These are phyloP conservation scores for Protobothrops flavoviridis DNA, from an alignment of 2,113 vertebrate genomes.

Conservation along the genomic window DNA sequence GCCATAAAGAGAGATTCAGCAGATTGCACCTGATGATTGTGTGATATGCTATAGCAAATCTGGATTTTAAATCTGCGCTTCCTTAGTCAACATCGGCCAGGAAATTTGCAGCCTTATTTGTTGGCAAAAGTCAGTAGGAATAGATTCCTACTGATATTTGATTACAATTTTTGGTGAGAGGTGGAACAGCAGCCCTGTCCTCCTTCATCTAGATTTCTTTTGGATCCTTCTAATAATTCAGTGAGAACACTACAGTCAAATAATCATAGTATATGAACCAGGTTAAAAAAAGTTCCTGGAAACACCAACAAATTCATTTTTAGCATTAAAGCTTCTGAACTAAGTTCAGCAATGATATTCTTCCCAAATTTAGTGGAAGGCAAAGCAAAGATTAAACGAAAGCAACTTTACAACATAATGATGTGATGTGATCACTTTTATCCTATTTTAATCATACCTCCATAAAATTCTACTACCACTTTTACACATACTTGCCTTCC, in stretches of 20 bases:
- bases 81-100: background rate
- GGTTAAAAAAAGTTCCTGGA: background rate
- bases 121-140: background rate
- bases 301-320: background rate
- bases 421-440: background rate
- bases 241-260: background rate
- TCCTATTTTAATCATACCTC: background rate
- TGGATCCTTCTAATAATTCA: background rate
- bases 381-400: background rate
- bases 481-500: background rate
- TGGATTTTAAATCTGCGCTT: background rate
- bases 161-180: background rate
- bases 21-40: background rate
- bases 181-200: background rate
- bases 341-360: background rate
- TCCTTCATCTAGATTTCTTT: background rate
- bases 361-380: background rate
- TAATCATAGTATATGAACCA: background rate
- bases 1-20: background rate
- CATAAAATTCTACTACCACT: background rate
- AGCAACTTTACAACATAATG: background rate
- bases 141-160: background rate
- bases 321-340: background rate
- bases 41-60: background rate
- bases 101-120: background rate